A percentile compares a stretch with the other conserved stretches of the same genome.
Evolutionary conservation across 2,888 invertebrate species (phyloP).

Genomic region (Abrostola triplasia): DNA sequence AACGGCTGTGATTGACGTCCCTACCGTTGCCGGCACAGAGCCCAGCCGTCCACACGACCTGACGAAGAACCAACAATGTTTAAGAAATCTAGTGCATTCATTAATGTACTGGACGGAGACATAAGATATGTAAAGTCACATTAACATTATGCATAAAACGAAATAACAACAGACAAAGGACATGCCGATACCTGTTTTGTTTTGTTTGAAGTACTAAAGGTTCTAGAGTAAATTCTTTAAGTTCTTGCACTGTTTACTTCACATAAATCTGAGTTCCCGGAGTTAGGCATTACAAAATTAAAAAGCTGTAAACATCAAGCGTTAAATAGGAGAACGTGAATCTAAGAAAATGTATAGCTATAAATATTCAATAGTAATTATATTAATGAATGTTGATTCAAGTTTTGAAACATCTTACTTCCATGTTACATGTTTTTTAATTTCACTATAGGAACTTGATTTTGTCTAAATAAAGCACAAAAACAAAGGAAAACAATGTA

Average conservation of each 20-base stretch:
- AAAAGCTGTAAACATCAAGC: no score
- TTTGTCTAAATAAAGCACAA: no score
- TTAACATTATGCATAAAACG: conserved; percentile 43
- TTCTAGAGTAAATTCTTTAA: conserved; percentile 9
- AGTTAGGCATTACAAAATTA: no score
- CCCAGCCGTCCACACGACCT: conserved; percentile 9
- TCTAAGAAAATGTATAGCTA: no score
- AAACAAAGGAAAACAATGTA: background rate
- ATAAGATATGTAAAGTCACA: conserved; percentile 47
- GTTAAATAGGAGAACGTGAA: no score
- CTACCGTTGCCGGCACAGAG: conserved; percentile 23
- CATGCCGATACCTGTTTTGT: conserved; percentile 38
- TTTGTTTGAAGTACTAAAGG: conserved; percentile 1
- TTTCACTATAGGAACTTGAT: no score
- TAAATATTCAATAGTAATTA: no score
- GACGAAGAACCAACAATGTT: conserved; percentile 45
- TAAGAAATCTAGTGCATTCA: conserved; percentile 49
- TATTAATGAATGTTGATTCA: no score
- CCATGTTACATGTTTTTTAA: no score
- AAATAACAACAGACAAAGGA: conserved; percentile 37
- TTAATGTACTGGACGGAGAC: conserved; percentile 46
- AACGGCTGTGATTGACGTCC: conserved; percentile 73
- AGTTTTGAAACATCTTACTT: no score
- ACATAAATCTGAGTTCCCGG: background rate
- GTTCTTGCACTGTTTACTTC: background rate